Conservation (phyloP, 2,797 vertebrate species). For the Acrossocheilus wenchowensis region DNA sequence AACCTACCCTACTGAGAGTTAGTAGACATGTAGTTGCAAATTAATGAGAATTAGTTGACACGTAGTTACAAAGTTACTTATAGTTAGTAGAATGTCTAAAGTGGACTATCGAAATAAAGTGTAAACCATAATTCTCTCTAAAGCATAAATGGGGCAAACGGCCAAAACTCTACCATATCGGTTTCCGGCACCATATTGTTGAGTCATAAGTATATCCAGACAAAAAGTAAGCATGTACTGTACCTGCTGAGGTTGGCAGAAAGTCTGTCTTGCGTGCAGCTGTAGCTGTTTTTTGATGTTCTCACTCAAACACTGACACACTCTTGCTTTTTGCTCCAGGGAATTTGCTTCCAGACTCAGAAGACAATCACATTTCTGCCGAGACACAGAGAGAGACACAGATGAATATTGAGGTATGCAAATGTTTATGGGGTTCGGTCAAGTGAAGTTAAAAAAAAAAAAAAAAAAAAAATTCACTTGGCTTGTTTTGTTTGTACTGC, state of each 20-base stretch:
- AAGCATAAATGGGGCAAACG: background rate
- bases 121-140: too few species aligned
- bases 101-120: too few species aligned
- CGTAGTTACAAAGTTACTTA: too few species aligned
- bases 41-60: too few species aligned
- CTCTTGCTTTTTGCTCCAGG: constrained; percentile 91
- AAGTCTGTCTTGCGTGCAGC: constrained; percentile 75
- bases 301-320: constrained; percentile 95
- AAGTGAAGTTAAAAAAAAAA: background rate
- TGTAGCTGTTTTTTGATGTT: constrained; percentile 91
- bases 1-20: too few species aligned
- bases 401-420: background rate
- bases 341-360: constrained; percentile 95
- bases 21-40: too few species aligned
- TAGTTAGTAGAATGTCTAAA: too few species aligned
- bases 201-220: background rate
- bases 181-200: background rate
- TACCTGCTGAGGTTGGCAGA: constrained; percentile 77
- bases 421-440: background rate
- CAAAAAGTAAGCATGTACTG: background rate
- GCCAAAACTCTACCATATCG: background rate
- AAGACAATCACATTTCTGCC: constrained; percentile 93
- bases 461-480: background rate
- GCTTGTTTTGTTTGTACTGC: background rate
- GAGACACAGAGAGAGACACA: constrained; percentile 53